These are phyloP conservation scores for Orcinus orca DNA, from an alignment of 2,113 vertebrate species.

Conservation along the genomic window DNA sequence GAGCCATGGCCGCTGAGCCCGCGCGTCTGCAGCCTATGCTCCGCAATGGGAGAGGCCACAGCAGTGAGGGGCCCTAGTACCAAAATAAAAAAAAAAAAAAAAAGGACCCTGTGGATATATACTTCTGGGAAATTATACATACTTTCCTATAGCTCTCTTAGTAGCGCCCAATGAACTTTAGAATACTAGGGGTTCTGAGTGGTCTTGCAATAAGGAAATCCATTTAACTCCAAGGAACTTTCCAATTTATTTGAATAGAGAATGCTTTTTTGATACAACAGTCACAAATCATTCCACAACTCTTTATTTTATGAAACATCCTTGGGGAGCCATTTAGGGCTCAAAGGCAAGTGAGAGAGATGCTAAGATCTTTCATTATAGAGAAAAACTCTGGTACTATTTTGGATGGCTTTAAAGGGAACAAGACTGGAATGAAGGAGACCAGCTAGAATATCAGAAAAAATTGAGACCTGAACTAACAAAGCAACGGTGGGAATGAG, in stretches of 20 bases:
- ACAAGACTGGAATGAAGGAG: neutral
- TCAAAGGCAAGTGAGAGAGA: neutral
- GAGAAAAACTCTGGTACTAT: neutral
- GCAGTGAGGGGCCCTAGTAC: no score
- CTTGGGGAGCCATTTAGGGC: neutral
- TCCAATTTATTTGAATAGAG: neutral
- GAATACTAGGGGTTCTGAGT: neutral
- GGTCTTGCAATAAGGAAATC: neutral
- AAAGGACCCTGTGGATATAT: neutral
- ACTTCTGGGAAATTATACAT: neutral
- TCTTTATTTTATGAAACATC: neutral
- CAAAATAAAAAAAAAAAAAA: no score
- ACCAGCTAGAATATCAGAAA: neutral
- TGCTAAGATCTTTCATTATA: neutral
- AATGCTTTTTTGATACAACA: neutral
- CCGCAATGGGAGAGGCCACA: no score
- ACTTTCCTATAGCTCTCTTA: neutral
- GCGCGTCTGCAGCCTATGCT: no score
- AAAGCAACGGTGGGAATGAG: neutral
- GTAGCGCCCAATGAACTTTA: neutral
- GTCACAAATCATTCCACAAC: neutral
- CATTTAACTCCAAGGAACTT: slow-evolving; percentile 18
- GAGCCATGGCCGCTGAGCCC: no score
- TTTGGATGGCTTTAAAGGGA: neutral
- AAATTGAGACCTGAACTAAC: neutral